Base-by-base conservation (phyloP, 2,113 vertebrate genomes). In the Vidua chalybeata region DNA sequence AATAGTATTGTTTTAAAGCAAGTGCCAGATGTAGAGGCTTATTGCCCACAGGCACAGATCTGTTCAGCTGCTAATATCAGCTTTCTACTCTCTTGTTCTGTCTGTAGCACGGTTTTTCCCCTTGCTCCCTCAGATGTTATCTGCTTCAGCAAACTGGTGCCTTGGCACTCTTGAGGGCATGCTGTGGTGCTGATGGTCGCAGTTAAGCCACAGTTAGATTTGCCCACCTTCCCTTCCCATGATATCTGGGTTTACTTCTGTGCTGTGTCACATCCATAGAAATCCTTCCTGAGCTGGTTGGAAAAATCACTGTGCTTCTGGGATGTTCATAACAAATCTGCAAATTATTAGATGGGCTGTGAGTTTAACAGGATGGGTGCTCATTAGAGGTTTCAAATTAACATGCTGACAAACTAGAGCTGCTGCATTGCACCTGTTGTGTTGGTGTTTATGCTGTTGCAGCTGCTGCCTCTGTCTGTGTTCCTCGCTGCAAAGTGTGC, bases 21-120 rank as follows among this genome's bases (percentile, higher is more conserved):
- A 90, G 37, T 94, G 51, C 72, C 94, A 97, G 86, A 86, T 96
- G 73, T 80, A 92, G 84, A n/a, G 82, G 89, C 93, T 94, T 96
- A 91, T 87, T 95, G 87, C 84, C 84, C 91, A 43, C 91, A 96
- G 61, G 76, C 86, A 93, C 54, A 83, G 90, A 79, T 88, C 83
- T 90, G 85, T 96, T 94, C 92, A 94, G 94, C 96, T 97, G 94
- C 85, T 92, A 90, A 93, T 94, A 88, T 95, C 92, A 93, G 52
- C 85, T 96, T 96, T 96, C 93, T 77, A 3, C 41, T 71, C 27
- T 15, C 26, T 56, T 30, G 4, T 83, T 88, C 84, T 80, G 43
- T 85, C 55, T 59, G 15, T 83, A 48, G 54, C 24, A 31, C 0
- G 0, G 8, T 76, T 88, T 96, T 94, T 17, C 55, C 67, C 31